Base-by-base conservation (phyloP, 2,113 vertebrate genomes). In the Cariama cristata region DNA sequence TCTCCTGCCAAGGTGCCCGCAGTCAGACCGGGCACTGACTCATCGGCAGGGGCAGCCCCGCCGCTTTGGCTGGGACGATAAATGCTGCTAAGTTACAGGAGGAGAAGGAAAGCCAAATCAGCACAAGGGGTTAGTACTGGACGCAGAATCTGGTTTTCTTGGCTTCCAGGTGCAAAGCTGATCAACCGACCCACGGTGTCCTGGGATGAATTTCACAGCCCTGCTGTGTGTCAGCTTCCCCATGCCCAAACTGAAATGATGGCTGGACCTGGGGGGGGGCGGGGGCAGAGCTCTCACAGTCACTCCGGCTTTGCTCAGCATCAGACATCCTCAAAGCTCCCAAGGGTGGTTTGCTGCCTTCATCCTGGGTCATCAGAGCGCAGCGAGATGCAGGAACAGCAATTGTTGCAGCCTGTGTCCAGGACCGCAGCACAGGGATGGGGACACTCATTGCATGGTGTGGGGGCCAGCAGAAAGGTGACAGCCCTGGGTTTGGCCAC, bases 341-440 rank as follows among this genome's bases (percentile, higher is more conserved):
- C 2, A 0, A 35, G 38, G n/a, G 9, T 23, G 38, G 16, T 76
- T 87, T 60, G 26, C 49, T 82, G 53, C 60, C n/a, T 53, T 60
- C 38, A 13, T 8, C 45, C 19, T 21, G 8, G 22, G 4, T 44
- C 73, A 83, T 59, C n/a, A 3, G 1, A 53, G n/a, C 23, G 24
- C 75, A 71, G 68, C 6, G 4, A 40, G 55, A 33, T 44, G 45
- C 4, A 3, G 35, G 44, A 60, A 9, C 50, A 71, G 60, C 59
- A 14, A 7, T 1, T 26, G 10, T 33, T 35, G 12, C 21, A 8
- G 14, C 42, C 52, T 1, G 0, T 7, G 8, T 49, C 64, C 7
- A 1, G 42, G 32, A 45, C 21, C 0, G 2, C 40, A 30, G 67
- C 4, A 2, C 4, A 1, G 62, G 58, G 8, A 1, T 9, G 2